Conservation (phyloP, 2,797 vertebrate genomes). For the Bryconaethiops microstoma region DNA sequence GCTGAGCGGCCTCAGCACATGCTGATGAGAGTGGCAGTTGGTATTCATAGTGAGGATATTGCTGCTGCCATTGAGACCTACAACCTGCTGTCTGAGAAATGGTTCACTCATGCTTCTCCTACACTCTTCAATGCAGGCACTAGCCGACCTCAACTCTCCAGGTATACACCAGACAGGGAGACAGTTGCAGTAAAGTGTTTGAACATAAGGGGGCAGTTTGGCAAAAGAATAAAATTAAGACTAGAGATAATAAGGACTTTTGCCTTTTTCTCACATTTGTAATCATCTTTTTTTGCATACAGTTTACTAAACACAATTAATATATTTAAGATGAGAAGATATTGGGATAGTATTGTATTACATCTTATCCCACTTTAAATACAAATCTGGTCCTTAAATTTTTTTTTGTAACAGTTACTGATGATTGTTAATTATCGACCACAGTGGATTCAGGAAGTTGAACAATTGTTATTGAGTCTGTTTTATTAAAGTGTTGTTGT, state of each 20-base stretch:
- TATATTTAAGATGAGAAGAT: too few relatives aligned
- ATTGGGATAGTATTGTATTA: too few relatives aligned
- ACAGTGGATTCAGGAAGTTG: too few relatives aligned
- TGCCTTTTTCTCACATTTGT: too few relatives aligned
- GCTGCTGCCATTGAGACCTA: slow-evolving; percentile 94
- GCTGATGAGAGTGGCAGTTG: slow-evolving; percentile 96
- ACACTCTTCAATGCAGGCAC: slow-evolving; percentile 98
- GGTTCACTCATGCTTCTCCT: slow-evolving; percentile 98
- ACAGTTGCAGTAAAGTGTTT: background rate
- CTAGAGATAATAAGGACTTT: too few relatives aligned
- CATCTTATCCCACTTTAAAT: background rate
- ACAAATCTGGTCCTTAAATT: background rate
- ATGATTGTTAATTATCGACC: too few relatives aligned
- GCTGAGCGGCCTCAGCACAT: slow-evolving; percentile 97
- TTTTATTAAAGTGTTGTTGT: background rate
- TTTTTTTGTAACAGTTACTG: background rate
- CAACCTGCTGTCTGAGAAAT: slow-evolving; percentile 94
- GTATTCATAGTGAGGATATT: slow-evolving; percentile 88
- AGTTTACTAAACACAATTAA: too few relatives aligned
- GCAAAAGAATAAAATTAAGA: too few relatives aligned
- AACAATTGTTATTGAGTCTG: background rate
- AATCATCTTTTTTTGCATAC: too few relatives aligned
- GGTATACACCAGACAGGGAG: slow-evolving; percentile 65
- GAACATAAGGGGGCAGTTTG: slow-evolving; percentile 41
- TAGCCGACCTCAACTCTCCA: slow-evolving; percentile 94